Evolutionary conservation across 2,797 vertebrate genomes (phyloP).

Genomic region (Ctenosaura bakeri): DNA sequence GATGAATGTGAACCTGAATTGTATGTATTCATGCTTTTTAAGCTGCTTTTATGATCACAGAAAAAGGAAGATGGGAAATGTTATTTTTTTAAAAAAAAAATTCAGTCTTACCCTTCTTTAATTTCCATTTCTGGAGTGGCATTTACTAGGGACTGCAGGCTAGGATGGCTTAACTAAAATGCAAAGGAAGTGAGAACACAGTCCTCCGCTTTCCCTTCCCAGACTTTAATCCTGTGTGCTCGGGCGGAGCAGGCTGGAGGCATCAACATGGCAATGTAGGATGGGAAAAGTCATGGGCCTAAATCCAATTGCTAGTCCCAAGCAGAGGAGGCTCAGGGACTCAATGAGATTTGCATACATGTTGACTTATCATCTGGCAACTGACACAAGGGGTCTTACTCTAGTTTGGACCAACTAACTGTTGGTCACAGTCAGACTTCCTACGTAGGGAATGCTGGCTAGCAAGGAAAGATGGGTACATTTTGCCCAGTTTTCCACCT

Average conservation of each 20-base stretch:
- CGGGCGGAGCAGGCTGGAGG: background rate
- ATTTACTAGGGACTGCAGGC: slow-evolving; percentile 3
- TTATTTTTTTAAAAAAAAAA: background rate
- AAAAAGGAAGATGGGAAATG: background rate
- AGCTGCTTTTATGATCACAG: background rate
- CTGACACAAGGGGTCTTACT: too few species aligned
- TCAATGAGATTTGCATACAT: too few species aligned
- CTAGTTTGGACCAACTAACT: too few species aligned
- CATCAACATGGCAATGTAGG: background rate
- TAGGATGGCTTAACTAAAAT: slow-evolving; percentile 7
- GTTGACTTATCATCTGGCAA: too few species aligned
- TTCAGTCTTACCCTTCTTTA: background rate
- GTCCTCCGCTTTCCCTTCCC: background rate
- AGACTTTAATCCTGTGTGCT: background rate
- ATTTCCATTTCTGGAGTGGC: background rate
- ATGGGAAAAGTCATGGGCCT: too few species aligned
- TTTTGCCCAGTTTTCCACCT: too few species aligned
- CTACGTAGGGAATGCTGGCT: background rate
- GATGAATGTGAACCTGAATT: background rate
- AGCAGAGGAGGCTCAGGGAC: too few species aligned
- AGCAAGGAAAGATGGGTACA: background rate
- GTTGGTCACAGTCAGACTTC: too few species aligned
- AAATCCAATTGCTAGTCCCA: too few species aligned
- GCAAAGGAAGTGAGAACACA: background rate
- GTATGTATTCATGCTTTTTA: background rate